These are phyloP conservation scores for Zele albiditarsus DNA, from an alignment of 2,888 invertebrate genomes.

Conservation along the genomic window DNA sequence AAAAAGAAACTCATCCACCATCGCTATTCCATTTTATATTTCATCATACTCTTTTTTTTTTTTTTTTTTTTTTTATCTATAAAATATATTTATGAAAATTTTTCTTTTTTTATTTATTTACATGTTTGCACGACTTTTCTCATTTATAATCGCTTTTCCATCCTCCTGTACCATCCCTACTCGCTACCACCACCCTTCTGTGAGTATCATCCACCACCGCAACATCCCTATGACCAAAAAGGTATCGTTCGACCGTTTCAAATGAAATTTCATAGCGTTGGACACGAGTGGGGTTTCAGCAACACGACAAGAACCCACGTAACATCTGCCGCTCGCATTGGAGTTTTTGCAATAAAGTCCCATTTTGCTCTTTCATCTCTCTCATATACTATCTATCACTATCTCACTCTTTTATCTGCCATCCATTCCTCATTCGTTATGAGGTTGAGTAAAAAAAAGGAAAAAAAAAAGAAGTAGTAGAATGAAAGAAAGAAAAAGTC, in stretches of 20 bases:
- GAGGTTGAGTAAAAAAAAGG: slow-evolving; percentile 48
- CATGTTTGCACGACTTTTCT: neutral
- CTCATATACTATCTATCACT: neutral
- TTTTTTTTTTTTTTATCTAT: neutral
- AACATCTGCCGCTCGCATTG: slow-evolving; percentile 68
- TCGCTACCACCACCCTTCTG: neutral
- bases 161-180: neutral
- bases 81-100: neutral
- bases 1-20: no score
- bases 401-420: slow-evolving; percentile 31
- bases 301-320: slow-evolving; percentile 52
- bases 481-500: neutral
- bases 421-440: slow-evolving; percentile 40
- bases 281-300: slow-evolving; percentile 45
- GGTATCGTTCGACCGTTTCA: slow-evolving; percentile 52
- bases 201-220: neutral
- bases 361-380: slow-evolving; percentile 30
- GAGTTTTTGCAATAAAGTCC: slow-evolving; percentile 69
- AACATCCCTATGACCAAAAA: slow-evolving; percentile 29
- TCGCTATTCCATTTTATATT: neutral
- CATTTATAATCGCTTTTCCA: neutral
- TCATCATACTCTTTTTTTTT: neutral
- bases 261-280: slow-evolving; percentile 54
- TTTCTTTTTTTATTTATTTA: neutral
- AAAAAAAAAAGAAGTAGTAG: neutral